Conservation (phyloP, 2,888 invertebrate genomes). For the Acleris laterana region DNA sequence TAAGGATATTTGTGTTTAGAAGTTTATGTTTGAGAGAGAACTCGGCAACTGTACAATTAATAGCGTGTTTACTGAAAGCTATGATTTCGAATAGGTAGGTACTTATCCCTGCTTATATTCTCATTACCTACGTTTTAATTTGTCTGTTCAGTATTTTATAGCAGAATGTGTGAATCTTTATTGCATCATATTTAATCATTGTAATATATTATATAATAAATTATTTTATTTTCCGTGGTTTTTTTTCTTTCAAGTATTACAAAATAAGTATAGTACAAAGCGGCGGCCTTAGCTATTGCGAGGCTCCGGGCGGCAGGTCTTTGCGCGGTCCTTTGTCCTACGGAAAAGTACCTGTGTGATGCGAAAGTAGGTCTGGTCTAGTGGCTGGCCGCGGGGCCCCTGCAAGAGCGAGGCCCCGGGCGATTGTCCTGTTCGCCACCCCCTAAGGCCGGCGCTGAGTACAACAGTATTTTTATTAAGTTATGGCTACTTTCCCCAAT, state of each 20-base stretch:
- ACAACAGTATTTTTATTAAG: too few relatives aligned
- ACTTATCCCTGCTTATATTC: conserved; percentile 10
- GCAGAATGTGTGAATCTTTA: conserved; percentile 24
- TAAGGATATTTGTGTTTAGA: conserved; percentile 18
- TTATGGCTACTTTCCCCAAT: too few relatives aligned
- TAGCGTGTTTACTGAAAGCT: conserved; percentile 14
- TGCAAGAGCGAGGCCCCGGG: too few relatives aligned
- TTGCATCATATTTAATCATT: conserved; percentile 26
- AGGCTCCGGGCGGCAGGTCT: too few relatives aligned
- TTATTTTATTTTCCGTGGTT: conserved; percentile 26
- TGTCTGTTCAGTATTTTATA: conserved; percentile 25
- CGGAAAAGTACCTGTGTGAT: too few relatives aligned
- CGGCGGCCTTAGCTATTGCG: too few relatives aligned
- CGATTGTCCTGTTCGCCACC: too few relatives aligned
- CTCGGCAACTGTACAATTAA: background rate
- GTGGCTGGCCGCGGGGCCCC: too few relatives aligned
- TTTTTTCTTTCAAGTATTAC: background rate
- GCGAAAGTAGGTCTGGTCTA: too few relatives aligned
- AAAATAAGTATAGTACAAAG: too few relatives aligned
- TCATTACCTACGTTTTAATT: background rate
- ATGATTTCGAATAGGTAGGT: conserved; percentile 14
- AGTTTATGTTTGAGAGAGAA: conserved; percentile 19
- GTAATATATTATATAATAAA: conserved; percentile 34
- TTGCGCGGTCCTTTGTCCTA: too few relatives aligned
- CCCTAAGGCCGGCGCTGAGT: too few relatives aligned